Conservation (phyloP, 2,888 invertebrate species). For the Xiphydria camelus region DNA sequence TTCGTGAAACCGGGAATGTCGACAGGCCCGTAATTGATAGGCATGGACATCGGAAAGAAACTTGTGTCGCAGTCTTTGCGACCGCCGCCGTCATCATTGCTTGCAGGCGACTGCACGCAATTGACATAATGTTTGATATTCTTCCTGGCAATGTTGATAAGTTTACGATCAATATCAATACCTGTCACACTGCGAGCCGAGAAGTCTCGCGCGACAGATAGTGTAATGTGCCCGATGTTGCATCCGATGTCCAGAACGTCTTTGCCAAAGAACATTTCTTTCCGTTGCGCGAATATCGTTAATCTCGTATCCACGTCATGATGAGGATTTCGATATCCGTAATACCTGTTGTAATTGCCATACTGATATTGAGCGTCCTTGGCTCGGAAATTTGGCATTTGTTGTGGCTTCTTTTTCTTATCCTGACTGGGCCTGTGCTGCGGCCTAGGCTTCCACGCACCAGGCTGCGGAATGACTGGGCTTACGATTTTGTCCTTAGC, state of each 20-base stretch:
- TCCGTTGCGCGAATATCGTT: conserved; percentile 75
- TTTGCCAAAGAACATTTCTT: conserved; percentile 84
- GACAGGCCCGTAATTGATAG: conserved; percentile 82
- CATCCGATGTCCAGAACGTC: conserved; percentile 97
- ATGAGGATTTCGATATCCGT: conserved; percentile 88
- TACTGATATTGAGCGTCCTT: conserved; percentile 84
- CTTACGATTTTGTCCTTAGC: conserved; percentile 88
- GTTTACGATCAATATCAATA: conserved; percentile 89
- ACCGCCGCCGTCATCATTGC: conserved; percentile 37
- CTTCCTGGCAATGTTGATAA: conserved; percentile 77
- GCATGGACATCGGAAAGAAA: conserved; percentile 87
- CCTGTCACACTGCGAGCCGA: conserved; percentile 86
- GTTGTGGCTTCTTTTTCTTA: conserved; percentile 51
- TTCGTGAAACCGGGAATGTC: conserved; percentile 63
- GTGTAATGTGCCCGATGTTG: conserved; percentile 94
- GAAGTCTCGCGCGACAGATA: conserved; percentile 85
- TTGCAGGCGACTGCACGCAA: conserved; percentile 54
- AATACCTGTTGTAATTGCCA: conserved; percentile 97
- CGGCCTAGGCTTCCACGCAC: conserved; percentile 72
- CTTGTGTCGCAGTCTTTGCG: conserved; percentile 44
- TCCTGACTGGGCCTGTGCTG: conserved; percentile 60
- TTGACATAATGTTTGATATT: conserved; percentile 73
- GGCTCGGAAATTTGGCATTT: conserved; percentile 69
- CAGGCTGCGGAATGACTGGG: conserved; percentile 88
- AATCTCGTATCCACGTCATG: conserved; percentile 83